phyloP scores from a whole-genome alignment of 2,888 invertebrate genomes.

The Ephialtes manifestator region DNA sequence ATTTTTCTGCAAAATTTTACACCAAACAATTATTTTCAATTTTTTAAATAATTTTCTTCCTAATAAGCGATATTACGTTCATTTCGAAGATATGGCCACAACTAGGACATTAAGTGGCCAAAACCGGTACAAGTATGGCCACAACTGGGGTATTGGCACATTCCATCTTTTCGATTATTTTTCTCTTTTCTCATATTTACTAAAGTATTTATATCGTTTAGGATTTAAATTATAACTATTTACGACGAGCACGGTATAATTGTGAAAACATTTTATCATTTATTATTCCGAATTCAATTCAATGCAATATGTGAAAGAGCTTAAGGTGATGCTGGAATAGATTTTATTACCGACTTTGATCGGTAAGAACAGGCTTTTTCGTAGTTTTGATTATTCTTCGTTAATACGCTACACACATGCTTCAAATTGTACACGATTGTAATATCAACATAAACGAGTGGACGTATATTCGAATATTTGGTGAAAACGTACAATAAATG shows the following conservation, averaged over 20 bases:
- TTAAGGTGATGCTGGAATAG: too few relatives aligned
- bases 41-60: not conserved
- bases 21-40: not conserved
- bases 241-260: not conserved
- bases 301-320: not conserved
- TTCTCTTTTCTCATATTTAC: not conserved
- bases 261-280: not conserved
- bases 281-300: not conserved
- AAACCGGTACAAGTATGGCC: slow-evolving; percentile 5
- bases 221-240: slow-evolving; percentile 5
- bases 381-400: too few relatives aligned
- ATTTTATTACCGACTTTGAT: too few relatives aligned
- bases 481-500: too few relatives aligned
- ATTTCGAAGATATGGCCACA: slow-evolving; percentile 5
- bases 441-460: too few relatives aligned
- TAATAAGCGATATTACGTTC: not conserved
- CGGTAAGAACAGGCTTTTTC: too few relatives aligned
- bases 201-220: not conserved
- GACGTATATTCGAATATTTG: too few relatives aligned
- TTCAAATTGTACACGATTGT: too few relatives aligned
- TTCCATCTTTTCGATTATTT: slow-evolving; percentile 8
- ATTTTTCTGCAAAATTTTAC: too few relatives aligned
- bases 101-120: slow-evolving; percentile 6
- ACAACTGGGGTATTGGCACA: slow-evolving; percentile 5
- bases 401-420: too few relatives aligned